phyloP scores from a whole-genome alignment of 2,113 vertebrate genomes.

The Hippocampus abdominalis region DNA sequence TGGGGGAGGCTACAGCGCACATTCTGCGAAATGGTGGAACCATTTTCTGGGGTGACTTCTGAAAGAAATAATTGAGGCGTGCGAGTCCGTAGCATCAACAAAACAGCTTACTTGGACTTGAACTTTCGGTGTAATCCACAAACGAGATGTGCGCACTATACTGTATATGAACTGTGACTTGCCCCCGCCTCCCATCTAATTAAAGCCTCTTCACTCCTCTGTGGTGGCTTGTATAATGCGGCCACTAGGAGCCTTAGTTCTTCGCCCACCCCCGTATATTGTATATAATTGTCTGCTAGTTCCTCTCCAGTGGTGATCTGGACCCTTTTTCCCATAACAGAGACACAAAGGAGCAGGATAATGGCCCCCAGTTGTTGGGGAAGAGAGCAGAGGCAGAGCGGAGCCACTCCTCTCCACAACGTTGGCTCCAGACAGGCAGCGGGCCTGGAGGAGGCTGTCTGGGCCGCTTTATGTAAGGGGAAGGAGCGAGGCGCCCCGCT shows the following conservation, averaged over 20 bases:
- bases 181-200: conserved; percentile 86
- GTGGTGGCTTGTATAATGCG: conserved; percentile 86
- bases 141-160: conserved; percentile 44
- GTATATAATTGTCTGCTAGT: conserved; percentile 78
- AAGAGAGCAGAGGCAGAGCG: conserved; percentile 59
- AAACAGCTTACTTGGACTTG: conserved; percentile 67
- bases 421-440: conserved; percentile 69
- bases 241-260: conserved; percentile 75
- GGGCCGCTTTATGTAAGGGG: conserved; percentile 52
- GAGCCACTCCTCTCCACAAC: conserved; percentile 67
- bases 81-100: conserved; percentile 71
- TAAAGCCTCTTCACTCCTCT: conserved; percentile 83
- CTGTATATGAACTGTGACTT: conserved; percentile 72
- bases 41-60: conserved; percentile 17
- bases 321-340: conserved; percentile 74
- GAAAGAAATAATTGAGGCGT: conserved; percentile 36
- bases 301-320: conserved; percentile 71
- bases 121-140: conserved; percentile 58
- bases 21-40: conserved; percentile 11
- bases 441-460: conserved; percentile 55
- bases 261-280: conserved; percentile 69
- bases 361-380: conserved; percentile 68
- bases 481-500: conserved; percentile 39
- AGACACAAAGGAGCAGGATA: conserved; percentile 72
- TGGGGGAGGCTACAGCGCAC: not conserved